phyloP scores from a whole-genome alignment of 2,888 invertebrate species.

The Cloeon dipterum region DNA sequence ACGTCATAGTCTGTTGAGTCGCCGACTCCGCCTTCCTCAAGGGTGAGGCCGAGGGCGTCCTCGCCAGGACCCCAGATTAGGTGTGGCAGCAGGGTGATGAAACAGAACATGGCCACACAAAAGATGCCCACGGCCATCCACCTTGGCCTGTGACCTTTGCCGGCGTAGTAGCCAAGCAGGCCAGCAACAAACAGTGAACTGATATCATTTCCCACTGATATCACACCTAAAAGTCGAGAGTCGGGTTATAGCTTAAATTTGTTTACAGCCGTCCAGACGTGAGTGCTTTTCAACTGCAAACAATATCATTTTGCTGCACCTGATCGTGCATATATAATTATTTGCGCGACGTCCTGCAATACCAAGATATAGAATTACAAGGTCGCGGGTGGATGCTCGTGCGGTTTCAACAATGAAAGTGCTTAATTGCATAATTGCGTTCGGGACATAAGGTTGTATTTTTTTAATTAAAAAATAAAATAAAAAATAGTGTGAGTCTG shows the following conservation, averaged over 20 bases:
- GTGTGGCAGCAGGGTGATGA: conserved; percentile 40
- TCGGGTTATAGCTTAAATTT: neutral
- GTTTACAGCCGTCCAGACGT: neutral
- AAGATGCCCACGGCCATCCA: conserved; percentile 42
- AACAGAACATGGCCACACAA: conserved; percentile 36
- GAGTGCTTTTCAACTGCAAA: neutral
- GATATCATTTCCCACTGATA: conserved; percentile 50
- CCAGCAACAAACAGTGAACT: conserved; percentile 42
- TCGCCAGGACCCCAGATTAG: conserved; percentile 42
- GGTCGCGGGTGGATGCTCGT: too few relatives aligned
- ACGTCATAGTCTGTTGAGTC: too few relatives aligned
- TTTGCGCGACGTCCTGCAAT: too few relatives aligned
- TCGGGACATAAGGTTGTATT: too few relatives aligned
- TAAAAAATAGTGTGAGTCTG: too few relatives aligned
- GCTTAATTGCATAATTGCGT: too few relatives aligned
- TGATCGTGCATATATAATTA: too few relatives aligned
- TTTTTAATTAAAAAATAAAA: too few relatives aligned
- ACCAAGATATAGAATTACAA: too few relatives aligned
- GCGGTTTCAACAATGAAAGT: too few relatives aligned
- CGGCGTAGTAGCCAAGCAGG: conserved; percentile 42
- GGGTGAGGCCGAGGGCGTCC: conserved; percentile 34
- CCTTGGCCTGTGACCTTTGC: conserved; percentile 42
- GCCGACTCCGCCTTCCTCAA: conserved; percentile 28
- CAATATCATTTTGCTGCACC: neutral
- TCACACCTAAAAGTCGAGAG: conserved; percentile 28